Base-by-base conservation (phyloP, 2,113 vertebrate genomes). In the Mastomys natalensis region DNA sequence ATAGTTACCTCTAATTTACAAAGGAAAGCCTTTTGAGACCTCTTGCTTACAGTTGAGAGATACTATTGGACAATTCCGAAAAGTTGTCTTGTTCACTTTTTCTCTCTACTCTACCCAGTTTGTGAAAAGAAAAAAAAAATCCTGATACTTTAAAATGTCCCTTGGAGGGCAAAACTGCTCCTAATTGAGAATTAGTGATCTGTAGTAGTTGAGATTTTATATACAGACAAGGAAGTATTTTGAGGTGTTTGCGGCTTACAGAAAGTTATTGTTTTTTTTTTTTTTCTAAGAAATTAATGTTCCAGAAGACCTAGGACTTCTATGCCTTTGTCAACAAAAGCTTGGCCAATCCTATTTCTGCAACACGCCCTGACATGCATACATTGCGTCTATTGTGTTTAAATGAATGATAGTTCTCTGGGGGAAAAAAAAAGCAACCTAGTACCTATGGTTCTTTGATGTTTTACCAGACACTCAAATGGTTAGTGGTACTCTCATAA, bases 251-350 rank as follows among this genome's bases (percentile, higher is more conserved):
- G 15, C 6, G 85, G 12, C 0, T 86, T 70, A 85, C 21, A 72
- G 88, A 72, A 90, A 80, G 74, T 66, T 31, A 76, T 11, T 72
- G 5, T 82, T 86, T 73, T 3, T 73, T 95, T 82, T 86, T 73
- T 3, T 73, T 95, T 95, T 70, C 45, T 68, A 92, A 82, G n/a
- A 70, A 84, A 89, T 70, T 68, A 53, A 72, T 53, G 51, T 58
- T n/a, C 12, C 24, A 73, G 45, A 96, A 22, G 62, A 90, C 22
- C 2, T 90, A 34, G 58, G 60, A 53, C 43, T 12, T 9, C 43
- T 81, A 13, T 55, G 29, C 8, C 48, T 85, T 93, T 85, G 16
- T 94, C 16, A 11, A 62, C 10, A 84, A 21, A 81, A 48, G 31
- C 1, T 53, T 17, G 11, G 19, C 64, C 37, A 53, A 37, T 0